Percentiles rank a stretch among this genome's conserved stretches.
phyloP scores from a whole-genome alignment of 2,797 vertebrate genomes.

The Nannoperca australis region DNA sequence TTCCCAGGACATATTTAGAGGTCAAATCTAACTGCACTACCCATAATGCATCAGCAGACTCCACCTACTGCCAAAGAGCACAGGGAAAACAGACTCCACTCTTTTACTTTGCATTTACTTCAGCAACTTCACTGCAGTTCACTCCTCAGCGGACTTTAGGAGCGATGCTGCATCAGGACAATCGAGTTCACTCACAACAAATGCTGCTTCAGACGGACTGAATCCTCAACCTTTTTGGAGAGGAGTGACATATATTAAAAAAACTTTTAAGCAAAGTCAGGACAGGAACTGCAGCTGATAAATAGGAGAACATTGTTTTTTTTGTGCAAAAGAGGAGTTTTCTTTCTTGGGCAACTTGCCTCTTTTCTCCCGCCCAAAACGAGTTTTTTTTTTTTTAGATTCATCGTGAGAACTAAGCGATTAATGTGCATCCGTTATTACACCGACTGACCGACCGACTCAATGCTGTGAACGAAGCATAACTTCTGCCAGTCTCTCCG shows the following conservation, averaged over 20 bases:
- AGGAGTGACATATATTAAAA: constrained; percentile 4
- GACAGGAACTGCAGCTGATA: constrained; percentile 70
- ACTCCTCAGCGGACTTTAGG: constrained; percentile 19
- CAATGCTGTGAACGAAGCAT: constrained; percentile 79
- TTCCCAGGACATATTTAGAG: constrained; percentile 25
- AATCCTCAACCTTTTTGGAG: constrained; percentile 10
- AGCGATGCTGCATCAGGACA: constrained; percentile 50
- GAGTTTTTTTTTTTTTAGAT: constrained; percentile 6
- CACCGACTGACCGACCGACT: constrained; percentile 62
- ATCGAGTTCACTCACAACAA: constrained; percentile 43
- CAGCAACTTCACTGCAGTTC: constrained; percentile 21
- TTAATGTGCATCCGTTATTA: constrained; percentile 43
- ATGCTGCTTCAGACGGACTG: constrained; percentile 60
- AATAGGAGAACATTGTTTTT: constrained; percentile 52
- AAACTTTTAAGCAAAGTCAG: constrained; percentile 31
- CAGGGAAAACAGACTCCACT: constrained; percentile 10
- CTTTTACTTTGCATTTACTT: constrained; percentile 17
- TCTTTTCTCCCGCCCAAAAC: constrained; percentile 41
- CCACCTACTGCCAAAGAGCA: neutral
- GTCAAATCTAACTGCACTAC: constrained; percentile 33
- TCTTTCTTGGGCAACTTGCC: constrained; percentile 10
- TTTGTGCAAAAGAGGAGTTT: constrained; percentile 29
- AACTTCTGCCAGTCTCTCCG: constrained; percentile 59
- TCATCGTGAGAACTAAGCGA: constrained; percentile 53
- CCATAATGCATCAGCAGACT: constrained; percentile 59